Conservation (phyloP, 1,140 invertebrate species). For the Drosophila orena region DNA sequence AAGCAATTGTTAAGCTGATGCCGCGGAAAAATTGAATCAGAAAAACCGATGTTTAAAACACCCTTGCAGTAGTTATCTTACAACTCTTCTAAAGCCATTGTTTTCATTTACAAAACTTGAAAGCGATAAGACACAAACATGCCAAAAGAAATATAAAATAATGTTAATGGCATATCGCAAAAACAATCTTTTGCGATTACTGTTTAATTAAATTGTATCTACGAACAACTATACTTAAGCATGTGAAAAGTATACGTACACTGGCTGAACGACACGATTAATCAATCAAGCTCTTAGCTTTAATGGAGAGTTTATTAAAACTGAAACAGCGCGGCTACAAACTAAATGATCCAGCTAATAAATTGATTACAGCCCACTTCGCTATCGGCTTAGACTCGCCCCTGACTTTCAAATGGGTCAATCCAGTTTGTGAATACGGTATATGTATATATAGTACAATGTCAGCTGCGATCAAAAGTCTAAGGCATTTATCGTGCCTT, state of each 20-base stretch:
- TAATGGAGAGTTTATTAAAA: constrained; percentile 28
- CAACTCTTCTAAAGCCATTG: not conserved
- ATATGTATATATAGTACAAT: constrained; percentile 21
- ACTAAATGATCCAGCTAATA: constrained; percentile 13
- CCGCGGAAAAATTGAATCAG: not conserved
- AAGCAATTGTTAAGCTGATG: constrained; percentile 13
- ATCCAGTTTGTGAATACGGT: constrained; percentile 14
- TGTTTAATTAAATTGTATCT: not conserved
- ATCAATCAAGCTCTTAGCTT: constrained; percentile 7
- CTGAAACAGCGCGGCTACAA: constrained; percentile 7
- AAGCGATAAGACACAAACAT: not conserved
- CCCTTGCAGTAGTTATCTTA: not conserved
- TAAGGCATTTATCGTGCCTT: constrained; percentile 24
- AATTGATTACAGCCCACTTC: constrained; percentile 1
- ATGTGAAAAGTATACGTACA: constrained; percentile 1
- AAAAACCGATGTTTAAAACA: constrained; percentile 8
- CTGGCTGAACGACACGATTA: constrained; percentile 1
- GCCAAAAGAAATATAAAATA: not conserved
- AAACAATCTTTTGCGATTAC: too few relatives aligned
- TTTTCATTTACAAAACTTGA: not conserved
- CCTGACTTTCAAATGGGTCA: constrained; percentile 41
- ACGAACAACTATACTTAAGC: not conserved
- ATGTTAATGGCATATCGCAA: too few relatives aligned
- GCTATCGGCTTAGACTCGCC: constrained; percentile 11
- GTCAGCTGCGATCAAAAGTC: constrained; percentile 29